Percentiles rank a stretch among this genome's conserved stretches.
phyloP scores from a whole-genome alignment of 30 jellyfish, hydroid and myxozoan species.

The Haliclystus octoradiatus region DNA sequence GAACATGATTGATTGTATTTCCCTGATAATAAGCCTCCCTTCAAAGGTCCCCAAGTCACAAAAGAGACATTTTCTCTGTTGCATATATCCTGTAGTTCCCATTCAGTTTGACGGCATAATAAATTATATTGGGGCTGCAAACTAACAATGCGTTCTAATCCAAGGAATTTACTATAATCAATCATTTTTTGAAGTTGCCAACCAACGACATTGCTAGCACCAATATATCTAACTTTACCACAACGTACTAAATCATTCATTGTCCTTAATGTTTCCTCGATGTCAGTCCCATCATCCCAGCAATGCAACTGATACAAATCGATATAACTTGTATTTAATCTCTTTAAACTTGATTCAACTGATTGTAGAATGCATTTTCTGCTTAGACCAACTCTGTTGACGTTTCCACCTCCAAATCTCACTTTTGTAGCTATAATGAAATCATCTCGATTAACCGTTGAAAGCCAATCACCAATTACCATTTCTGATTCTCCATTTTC shows the following conservation, averaged over 20 bases:
- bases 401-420: neutral
- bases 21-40: neutral
- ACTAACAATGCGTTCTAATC: neutral
- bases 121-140: neutral
- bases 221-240: neutral
- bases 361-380: neutral
- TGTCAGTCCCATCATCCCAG: constrained; percentile 1
- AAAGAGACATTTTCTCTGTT: neutral
- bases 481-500: neutral
- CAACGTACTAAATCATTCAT: neutral
- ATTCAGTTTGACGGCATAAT: neutral
- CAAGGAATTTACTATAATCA: neutral
- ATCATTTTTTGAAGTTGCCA: neutral
- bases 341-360: neutral
- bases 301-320: neutral
- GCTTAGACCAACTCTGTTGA: neutral
- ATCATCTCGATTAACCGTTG: neutral
- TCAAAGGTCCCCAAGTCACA: neutral
- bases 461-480: neutral
- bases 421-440: neutral
- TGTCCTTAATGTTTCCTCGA: neutral
- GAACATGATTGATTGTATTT: neutral
- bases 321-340: neutral
- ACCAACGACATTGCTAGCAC: neutral
- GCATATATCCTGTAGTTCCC: neutral